These are phyloP conservation scores for Heterohyrax brucei DNA, from an alignment of 2,797 vertebrate genomes.

Conservation along the genomic window DNA sequence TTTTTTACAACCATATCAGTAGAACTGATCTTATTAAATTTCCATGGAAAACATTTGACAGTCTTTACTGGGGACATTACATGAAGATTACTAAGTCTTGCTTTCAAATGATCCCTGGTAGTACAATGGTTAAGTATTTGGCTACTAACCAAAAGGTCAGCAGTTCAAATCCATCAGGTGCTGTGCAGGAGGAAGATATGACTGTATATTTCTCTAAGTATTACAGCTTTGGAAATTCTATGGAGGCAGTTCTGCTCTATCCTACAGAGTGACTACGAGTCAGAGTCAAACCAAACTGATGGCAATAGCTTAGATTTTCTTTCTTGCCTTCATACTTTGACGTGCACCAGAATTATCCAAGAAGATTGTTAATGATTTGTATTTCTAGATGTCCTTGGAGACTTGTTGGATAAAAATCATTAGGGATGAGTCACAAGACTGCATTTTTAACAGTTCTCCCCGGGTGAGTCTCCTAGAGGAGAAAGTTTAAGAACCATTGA, in stretches of 20 bases:
- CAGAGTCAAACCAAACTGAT: too few species aligned
- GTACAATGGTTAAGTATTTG: too few species aligned
- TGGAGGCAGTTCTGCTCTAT: too few species aligned
- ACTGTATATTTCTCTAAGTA: too few species aligned
- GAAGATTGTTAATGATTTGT: not conserved
- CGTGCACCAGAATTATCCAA: not conserved
- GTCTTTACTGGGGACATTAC: not conserved
- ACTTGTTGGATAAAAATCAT: not conserved
- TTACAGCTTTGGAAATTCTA: too few species aligned
- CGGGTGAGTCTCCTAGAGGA: not conserved
- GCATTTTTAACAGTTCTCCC: not conserved
- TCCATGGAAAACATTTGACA: slow-evolving; percentile 45
- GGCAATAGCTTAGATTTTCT: too few species aligned
- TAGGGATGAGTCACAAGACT: not conserved
- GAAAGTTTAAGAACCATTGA: not conserved
- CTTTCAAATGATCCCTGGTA: not conserved
- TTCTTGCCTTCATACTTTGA: not conserved
- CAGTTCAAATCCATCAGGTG: too few species aligned
- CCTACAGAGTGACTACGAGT: too few species aligned
- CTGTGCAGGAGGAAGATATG: too few species aligned
- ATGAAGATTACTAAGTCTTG: not conserved
- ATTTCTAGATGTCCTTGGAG: not conserved
- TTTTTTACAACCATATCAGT: slow-evolving; percentile 3
- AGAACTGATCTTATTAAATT: not conserved
- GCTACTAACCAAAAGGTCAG: too few species aligned